Evolutionary conservation across 1,140 invertebrate species (phyloP).

Genomic region (Caenorhabditis remanei): DNA sequence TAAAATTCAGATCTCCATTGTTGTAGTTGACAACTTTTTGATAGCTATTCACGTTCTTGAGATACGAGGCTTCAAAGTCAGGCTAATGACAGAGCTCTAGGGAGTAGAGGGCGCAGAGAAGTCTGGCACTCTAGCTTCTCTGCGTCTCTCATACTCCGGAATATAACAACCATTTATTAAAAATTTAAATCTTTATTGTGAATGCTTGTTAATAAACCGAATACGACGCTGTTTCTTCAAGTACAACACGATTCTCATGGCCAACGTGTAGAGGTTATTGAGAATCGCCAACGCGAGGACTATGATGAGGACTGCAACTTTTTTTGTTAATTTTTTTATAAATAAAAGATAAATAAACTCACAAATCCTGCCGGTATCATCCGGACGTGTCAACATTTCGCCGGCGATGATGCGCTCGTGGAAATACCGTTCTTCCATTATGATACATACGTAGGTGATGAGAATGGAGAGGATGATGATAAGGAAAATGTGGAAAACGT

Average conservation of each 20-base stretch:
- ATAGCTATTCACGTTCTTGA: too few species aligned
- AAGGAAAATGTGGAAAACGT: not conserved
- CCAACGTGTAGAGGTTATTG: slow-evolving; percentile 16
- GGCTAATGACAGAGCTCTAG: too few species aligned
- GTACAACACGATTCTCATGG: not conserved
- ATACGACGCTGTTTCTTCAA: slow-evolving; percentile 12
- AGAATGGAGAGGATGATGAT: not conserved
- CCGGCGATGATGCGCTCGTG: not conserved
- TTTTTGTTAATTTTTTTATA: too few species aligned
- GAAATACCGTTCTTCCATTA: slow-evolving; percentile 14
- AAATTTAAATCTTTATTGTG: not conserved
- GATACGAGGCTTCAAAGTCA: too few species aligned
- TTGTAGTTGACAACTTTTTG: too few species aligned
- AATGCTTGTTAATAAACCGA: slow-evolving; percentile 44
- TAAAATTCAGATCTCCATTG: too few species aligned
- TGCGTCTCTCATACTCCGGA: too few species aligned
- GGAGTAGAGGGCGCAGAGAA: too few species aligned
- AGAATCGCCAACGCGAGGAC: not conserved
- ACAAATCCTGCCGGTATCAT: slow-evolving; percentile 30
- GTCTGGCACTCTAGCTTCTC: too few species aligned
- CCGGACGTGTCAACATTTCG: slow-evolving; percentile 5
- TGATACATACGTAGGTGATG: not conserved
- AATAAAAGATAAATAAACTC: not conserved
- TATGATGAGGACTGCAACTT: slow-evolving; percentile 1
- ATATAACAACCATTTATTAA: too few species aligned